Conservation (phyloP, 2,888 invertebrate genomes). For the Bruchidius siliquastri region DNA sequence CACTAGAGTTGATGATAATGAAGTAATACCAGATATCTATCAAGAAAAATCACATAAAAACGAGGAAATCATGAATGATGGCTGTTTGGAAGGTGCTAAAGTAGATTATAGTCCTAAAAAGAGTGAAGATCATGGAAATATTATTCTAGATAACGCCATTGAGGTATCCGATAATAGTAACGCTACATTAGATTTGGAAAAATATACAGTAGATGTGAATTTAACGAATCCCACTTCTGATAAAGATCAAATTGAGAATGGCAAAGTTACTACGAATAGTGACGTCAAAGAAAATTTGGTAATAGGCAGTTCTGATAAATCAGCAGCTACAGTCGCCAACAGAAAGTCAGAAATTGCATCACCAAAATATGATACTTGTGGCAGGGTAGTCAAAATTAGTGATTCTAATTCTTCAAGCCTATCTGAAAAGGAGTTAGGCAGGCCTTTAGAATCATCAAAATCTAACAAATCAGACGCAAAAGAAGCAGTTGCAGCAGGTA, state of each 20-base stretch:
- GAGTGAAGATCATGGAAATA: neutral
- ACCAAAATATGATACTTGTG: too few species aligned
- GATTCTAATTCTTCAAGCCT: too few species aligned
- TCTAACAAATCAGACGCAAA: too few species aligned
- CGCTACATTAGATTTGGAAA: too few species aligned
- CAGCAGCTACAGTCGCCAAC: neutral
- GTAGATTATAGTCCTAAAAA: neutral
- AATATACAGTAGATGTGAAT: neutral
- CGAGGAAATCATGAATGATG: neutral
- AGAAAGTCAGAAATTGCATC: neutral
- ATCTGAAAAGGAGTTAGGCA: too few species aligned
- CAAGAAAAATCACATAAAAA: neutral
- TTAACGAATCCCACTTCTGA: neutral
- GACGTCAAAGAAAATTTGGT: too few species aligned
- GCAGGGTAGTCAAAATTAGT: too few species aligned
- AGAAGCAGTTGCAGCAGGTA: neutral
- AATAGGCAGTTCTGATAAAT: too few species aligned
- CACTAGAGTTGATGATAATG: neutral
- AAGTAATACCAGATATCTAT: neutral
- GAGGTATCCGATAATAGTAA: too few species aligned
- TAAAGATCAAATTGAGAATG: neutral
- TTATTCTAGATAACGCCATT: too few species aligned
- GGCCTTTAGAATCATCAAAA: too few species aligned
- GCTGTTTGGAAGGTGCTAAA: neutral
- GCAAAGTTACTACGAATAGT: too few species aligned